Conservation (phyloP, 2,888 invertebrate species). For the Hemaris fuciformis region DNA sequence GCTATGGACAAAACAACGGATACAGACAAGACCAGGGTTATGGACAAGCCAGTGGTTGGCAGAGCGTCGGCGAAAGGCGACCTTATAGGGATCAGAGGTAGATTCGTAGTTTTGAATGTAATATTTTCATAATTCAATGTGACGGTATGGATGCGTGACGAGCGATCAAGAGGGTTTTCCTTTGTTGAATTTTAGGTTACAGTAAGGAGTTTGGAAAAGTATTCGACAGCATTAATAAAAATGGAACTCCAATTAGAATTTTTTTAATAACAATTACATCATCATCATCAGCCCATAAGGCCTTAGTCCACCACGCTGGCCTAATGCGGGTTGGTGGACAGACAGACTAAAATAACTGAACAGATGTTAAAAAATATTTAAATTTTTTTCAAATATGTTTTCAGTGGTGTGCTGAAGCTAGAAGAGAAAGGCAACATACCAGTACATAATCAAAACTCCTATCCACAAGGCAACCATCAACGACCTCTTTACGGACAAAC, state of each 20-base stretch:
- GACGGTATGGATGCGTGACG: too few relatives aligned
- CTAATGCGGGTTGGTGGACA: too few relatives aligned
- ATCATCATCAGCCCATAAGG: too few relatives aligned
- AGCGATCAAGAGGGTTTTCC: too few relatives aligned
- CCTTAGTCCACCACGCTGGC: too few relatives aligned
- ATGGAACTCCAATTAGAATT: neutral
- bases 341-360: neutral
- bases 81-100: conserved; percentile 75
- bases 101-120: conserved; percentile 1
- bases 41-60: conserved; percentile 57
- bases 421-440: conserved; percentile 42
- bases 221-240: too few relatives aligned
- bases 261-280: neutral
- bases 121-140: too few relatives aligned
- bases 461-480: conserved; percentile 26
- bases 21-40: conserved; percentile 20
- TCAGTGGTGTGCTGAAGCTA: conserved; percentile 53
- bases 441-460: conserved; percentile 30
- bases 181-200: too few relatives aligned
- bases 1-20: conserved; percentile 27
- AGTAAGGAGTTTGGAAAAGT: too few relatives aligned
- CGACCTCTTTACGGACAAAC: conserved; percentile 15
- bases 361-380: neutral
- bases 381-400: conserved; percentile 21
- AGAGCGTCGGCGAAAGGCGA: conserved; percentile 63